phyloP scores from a whole-genome alignment of 2,888 invertebrate genomes.

The Heliothis peltigera region DNA sequence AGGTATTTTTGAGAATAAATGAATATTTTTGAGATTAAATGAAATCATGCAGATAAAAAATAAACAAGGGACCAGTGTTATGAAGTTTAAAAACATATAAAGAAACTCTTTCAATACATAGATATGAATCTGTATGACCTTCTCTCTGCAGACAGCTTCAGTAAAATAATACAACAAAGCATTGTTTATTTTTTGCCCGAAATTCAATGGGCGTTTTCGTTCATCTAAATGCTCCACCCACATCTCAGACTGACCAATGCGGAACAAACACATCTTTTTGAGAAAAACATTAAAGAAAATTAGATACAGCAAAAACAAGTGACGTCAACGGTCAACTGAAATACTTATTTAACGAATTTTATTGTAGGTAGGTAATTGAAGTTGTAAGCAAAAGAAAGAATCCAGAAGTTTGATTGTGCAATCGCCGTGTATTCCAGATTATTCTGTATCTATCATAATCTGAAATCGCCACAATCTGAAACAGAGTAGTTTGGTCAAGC shows the following conservation, averaged over 20 bases:
- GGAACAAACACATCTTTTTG: slow-evolving; percentile 20
- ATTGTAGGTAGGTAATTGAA: neutral
- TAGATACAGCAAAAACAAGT: slow-evolving; percentile 21
- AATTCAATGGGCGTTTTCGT: slow-evolving; percentile 50
- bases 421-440: no score
- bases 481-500: no score
- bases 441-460: no score
- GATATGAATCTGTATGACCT: neutral
- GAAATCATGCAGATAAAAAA: no score
- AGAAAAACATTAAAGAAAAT: slow-evolving; percentile 3
- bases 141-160: slow-evolving; percentile 17
- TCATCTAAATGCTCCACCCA: slow-evolving; percentile 48
- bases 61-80: neutral
- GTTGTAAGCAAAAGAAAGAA: no score
- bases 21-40: no score
- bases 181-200: slow-evolving; percentile 41
- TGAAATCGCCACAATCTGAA: no score
- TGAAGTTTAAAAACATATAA: neutral
- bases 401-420: no score
- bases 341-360: neutral
- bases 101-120: neutral
- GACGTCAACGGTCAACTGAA: neutral
- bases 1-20: no score
- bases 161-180: slow-evolving; percentile 12
- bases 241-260: slow-evolving; percentile 47